Evolutionary conservation across 2,888 invertebrate genomes (phyloP), one percentile per base, ranked within the genome.

Genomic region (Pterobdella sp.): DNA sequence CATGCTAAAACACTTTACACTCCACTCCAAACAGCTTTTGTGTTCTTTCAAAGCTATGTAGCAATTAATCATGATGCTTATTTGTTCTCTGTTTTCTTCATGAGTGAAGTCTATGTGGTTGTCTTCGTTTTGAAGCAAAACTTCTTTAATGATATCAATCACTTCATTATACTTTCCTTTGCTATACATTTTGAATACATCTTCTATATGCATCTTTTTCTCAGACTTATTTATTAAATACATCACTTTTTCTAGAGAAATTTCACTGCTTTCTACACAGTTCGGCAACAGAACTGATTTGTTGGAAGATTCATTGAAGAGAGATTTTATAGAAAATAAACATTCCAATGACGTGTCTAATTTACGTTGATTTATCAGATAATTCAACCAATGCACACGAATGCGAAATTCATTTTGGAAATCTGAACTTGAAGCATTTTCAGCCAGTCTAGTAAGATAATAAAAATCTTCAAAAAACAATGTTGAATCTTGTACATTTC

Each of bases 91-190:
- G 60, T 56, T 56, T 26, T 56, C 14, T 3, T 56, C 60, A 26
- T 4, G 4, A 4, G 7, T 3, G n/a, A 56, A 26, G 60, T 56
- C 60, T 7, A 56, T 7, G 60, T 3, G 4, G n/a, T 3, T 22
- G 4, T n/a, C n/a, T 22, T 56, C 10, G n/a, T 56, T 56, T 22
- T 3, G 3, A 26, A 22, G 4, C n/a, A 56, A 26, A 3, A 56
- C 60, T 26, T 56, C 60, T 26, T 56, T 56, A 26, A 56, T 56
- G 60, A 56, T 56, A 26, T 56, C 60, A 26, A 56, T n/a, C 60
- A 56, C 60, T 22, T 56, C 60, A 26, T 4, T 56, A 3, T 18
- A 56, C 60, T 56, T 26, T 22, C 60, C 60, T 26, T 56, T 26
- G n/a, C 3, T n/a, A 26, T 56, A 56, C 60, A 56, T 56, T 7